Percentiles rank a stretch among this genome's conserved stretches.
Evolutionary conservation across 2,113 vertebrate genomes (phyloP).

Genomic region (Ctenodactylus gundi): DNA sequence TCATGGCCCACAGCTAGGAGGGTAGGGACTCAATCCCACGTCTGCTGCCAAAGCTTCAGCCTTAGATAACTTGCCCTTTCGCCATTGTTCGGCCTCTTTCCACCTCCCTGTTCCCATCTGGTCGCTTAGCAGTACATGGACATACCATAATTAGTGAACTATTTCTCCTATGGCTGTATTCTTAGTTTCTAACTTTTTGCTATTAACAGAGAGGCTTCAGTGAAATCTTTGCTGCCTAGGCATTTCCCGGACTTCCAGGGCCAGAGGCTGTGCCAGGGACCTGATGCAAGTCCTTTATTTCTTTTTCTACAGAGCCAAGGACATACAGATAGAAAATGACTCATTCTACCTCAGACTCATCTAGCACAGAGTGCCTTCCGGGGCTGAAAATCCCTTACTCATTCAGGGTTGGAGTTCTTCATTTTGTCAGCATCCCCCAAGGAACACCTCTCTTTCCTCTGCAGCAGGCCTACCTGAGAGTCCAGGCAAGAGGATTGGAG

Average conservation of each 20-base stretch:
- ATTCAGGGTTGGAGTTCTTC: background rate
- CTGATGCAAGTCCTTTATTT: background rate
- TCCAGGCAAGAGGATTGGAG: background rate
- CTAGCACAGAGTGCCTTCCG: background rate
- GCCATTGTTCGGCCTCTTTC: background rate
- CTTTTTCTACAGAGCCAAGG: background rate
- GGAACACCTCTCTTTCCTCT: background rate
- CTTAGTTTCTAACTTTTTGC: background rate
- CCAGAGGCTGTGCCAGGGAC: background rate
- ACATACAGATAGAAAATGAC: background rate
- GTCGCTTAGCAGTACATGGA: background rate
- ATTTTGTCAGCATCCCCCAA: background rate
- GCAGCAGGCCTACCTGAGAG: background rate
- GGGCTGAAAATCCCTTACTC: background rate
- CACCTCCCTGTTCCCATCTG: background rate
- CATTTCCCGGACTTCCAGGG: background rate
- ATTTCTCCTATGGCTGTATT: background rate
- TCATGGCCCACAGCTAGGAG: background rate
- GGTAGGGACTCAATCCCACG: background rate
- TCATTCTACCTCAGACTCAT: background rate
- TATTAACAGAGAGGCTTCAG: background rate
- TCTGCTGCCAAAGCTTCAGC: background rate
- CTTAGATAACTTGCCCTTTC: background rate
- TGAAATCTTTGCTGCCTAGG: background rate
- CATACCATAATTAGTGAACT: background rate